Percentiles rank a stretch among this genome's conserved stretches.
Evolutionary conservation across 2,888 invertebrate species (phyloP).

Genomic region (Athetis lepigone): DNA sequence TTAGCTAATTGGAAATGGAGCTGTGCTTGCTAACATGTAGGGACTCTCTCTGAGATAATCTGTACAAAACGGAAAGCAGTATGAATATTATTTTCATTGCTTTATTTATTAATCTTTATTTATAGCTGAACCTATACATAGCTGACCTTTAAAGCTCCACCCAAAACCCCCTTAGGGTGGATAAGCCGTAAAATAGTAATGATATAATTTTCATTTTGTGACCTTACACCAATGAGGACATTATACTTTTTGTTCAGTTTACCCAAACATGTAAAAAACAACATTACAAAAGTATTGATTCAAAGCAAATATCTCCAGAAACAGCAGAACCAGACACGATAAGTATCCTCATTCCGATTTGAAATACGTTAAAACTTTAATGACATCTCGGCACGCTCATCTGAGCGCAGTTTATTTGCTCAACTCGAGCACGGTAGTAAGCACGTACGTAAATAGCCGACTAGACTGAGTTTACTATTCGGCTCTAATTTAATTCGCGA

Average conservation of each 20-base stretch:
- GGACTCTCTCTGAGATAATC: not conserved
- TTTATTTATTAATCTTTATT: not conserved
- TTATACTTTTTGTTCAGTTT: not conserved
- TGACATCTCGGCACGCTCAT: conserved; percentile 41
- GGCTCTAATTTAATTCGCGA: conserved; percentile 83
- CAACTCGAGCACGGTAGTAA: conserved; percentile 34
- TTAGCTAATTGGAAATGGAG: conserved; percentile 11
- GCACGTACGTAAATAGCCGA: conserved; percentile 76
- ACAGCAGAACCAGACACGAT: conserved; percentile 36
- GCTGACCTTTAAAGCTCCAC: too few species aligned
- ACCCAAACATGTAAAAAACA: too few species aligned
- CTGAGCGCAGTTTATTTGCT: conserved; percentile 52
- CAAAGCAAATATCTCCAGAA: too few species aligned
- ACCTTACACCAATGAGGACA: too few species aligned
- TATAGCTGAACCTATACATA: not conserved
- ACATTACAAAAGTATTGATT: too few species aligned
- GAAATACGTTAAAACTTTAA: conserved; percentile 49
- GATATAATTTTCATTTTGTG: too few species aligned
- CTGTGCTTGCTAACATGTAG: not conserved
- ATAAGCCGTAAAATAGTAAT: too few species aligned
- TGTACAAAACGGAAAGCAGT: not conserved
- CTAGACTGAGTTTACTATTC: conserved; percentile 74
- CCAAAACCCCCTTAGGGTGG: too few species aligned
- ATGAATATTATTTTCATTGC: not conserved
- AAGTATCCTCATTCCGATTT: conserved; percentile 28